Conservation (phyloP, 2,888 invertebrate genomes). For the Yponomeuta cagnagella region DNA sequence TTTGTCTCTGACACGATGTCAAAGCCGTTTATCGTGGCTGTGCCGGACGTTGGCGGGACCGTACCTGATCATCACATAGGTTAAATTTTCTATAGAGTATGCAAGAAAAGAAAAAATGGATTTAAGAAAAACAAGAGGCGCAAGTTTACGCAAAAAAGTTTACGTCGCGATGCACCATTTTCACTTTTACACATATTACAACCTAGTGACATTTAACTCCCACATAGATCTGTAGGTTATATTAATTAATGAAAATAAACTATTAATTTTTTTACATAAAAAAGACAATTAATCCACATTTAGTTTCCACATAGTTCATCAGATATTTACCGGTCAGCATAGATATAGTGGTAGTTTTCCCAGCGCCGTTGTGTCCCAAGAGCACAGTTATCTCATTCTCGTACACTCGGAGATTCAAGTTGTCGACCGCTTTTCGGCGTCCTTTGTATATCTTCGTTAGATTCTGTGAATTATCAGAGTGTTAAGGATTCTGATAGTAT, state of each 20-base stretch:
- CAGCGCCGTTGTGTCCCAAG: conserved; percentile 86
- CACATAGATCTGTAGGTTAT: too few relatives aligned
- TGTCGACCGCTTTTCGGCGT: conserved; percentile 78
- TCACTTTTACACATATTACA: conserved; percentile 2
- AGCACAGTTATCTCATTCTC: conserved; percentile 91
- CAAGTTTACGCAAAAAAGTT: not conserved
- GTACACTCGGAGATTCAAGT: conserved; percentile 87
- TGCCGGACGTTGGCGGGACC: conserved; percentile 82
- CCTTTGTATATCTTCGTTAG: conserved; percentile 79
- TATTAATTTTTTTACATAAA: too few relatives aligned
- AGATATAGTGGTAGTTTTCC: conserved; percentile 95
- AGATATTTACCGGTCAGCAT: conserved; percentile 84
- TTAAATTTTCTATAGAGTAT: too few relatives aligned
- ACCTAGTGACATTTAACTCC: not conserved
- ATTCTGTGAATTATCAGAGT: conserved; percentile 57
- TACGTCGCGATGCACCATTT: not conserved
- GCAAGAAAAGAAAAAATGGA: too few relatives aligned
- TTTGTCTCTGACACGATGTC: conserved; percentile 82
- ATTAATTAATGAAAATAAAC: too few relatives aligned
- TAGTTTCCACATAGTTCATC: not conserved
- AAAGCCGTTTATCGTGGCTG: conserved; percentile 82
- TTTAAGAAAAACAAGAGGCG: too few relatives aligned
- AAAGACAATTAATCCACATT: too few relatives aligned
- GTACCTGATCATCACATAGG: conserved; percentile 60
- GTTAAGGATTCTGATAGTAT: too few relatives aligned